Base-by-base conservation (phyloP, 92 coral and sea anemone genomes). In the Micromussa lordhowensis region DNA sequence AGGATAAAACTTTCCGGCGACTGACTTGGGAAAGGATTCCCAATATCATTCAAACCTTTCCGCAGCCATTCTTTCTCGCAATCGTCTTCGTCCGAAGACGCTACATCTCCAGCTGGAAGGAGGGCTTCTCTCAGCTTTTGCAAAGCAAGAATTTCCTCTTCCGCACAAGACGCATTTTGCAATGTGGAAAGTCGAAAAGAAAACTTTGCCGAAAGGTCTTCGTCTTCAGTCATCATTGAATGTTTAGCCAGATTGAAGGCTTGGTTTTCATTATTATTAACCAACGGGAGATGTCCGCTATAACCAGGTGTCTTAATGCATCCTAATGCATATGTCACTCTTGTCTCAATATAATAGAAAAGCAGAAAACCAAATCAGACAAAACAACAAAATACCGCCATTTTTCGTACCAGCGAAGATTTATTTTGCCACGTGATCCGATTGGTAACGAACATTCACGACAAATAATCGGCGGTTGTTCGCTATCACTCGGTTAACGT, bases 51-150 rank as follows among this genome's bases (percentile, higher is more conserved):
- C 30, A 92, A 81, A 35, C 93, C 98, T 68, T 84, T 90, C n/a
- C 82, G 83, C 22, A 97, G 90, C 98, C 98, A 97, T 58, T 97
- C 96, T 38, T 81, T 82, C 79, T 97, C 99, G 30, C 91, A 91
- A 54, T 97, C 97, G 40, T 93, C 96, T 31, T 91, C 98, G 53
- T 88, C 88, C 18, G 73, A 31, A 69, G 78, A 29, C 38, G 36
- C 82, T 68, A 38, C 74, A 38, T 84, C 88, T 61, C 55, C 90
- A 68, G 24, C 22, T 16, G 91, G 64, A 87, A 28, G 29, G 10
- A 95, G 76, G 83, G 83, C 49, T 54, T 86, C 91, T 87, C 95
- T 87, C 55, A 95, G 83, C 80, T 89, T 86, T 89, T 93, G 95
- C 81, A 97, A 94, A 70, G 88, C 81, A 84, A 68, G 82, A 28